Base-by-base conservation (phyloP, 2,888 invertebrate genomes). In the Nemapogon koenigi region DNA sequence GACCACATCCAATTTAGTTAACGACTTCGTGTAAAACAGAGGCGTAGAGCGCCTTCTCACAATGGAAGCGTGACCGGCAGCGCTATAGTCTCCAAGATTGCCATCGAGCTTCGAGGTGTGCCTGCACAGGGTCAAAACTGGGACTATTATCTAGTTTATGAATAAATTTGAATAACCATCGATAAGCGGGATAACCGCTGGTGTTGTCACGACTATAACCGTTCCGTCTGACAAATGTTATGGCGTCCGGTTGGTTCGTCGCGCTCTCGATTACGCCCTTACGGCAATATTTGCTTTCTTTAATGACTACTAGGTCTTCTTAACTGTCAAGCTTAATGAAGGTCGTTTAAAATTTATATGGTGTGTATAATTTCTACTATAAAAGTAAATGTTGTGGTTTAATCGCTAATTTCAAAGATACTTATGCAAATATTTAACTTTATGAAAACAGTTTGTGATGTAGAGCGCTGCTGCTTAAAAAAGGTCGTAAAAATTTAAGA, bases 51-150 rank as follows among this genome's bases (percentile, higher is more conserved):
- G 10, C 6, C 35, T 26, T 26, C 43, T 54, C 62, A 71, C 72
- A 72, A 72, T 71, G 59, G 62, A 60, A 62, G 60, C 71, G 69
- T 71, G 70, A 69, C 66, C 59, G 50, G 50, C 44, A 40, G 49
- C 49, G 49, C 50, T 47, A 3, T 26, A 26, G 52, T 50, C 51
- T 53, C 57, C n/a, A 26, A 33, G 70, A 70, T 68, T 60, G 60
- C 55, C 61, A 71, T 71, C 68, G 8, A 19, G 11, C 22, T 16
- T 26, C 33, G 32, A 16, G 26, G 31, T 38, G 52, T 51, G 45
- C 48, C 56, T 53, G 49, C 54, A 56, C 55, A 52, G 51, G 53
- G 54, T 50, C 52, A 49, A 44, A 52, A 53, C 53, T 50, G 47
- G 33, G 55, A 50, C 52, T 49, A 50, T 52, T 58, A 55, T 55